Conservation (phyloP, 2,797 vertebrate genomes). For the Hydrocynus forskahlii region DNA sequence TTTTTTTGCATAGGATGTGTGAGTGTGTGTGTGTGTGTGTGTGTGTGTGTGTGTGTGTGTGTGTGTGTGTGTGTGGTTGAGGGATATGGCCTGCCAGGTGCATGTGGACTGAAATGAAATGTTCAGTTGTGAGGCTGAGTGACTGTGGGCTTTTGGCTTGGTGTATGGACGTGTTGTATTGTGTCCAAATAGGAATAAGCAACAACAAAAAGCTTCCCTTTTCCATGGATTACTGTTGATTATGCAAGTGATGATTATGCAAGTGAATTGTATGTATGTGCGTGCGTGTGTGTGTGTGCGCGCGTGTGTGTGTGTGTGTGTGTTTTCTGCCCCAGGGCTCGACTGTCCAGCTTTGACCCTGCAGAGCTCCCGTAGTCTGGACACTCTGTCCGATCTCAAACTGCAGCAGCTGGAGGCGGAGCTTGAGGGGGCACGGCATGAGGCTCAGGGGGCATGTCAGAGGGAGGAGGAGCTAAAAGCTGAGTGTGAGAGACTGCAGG, state of each 20-base stretch:
- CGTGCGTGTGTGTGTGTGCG: conserved; percentile 12
- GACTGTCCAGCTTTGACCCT: conserved; percentile 86
- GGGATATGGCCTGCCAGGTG: not conserved
- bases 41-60: not conserved
- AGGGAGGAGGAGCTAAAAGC: conserved; percentile 90
- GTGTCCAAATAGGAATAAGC: not conserved
- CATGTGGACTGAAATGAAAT: not conserved
- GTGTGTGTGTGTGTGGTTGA: conserved; percentile 9
- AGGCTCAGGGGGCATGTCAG: conserved; percentile 89
- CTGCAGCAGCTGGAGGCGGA: conserved; percentile 87
- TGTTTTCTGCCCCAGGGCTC: conserved; percentile 73
- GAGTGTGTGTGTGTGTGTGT: not conserved
- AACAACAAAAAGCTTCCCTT: not conserved
- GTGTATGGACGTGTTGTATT: not conserved
- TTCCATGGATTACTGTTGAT: not conserved
- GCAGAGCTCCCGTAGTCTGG: conserved; percentile 86
- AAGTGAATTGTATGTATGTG: not conserved
- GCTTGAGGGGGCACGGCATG: conserved; percentile 88
- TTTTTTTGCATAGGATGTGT: not conserved
- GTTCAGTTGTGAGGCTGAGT: not conserved
- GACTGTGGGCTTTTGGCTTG: not conserved
- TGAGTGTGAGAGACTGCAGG: conserved; percentile 88
- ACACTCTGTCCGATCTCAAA: conserved; percentile 84
- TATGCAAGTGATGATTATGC: not conserved
- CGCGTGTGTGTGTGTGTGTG: conserved; percentile 11